These are phyloP conservation scores for Anastatus disparis DNA, from an alignment of 1,140 invertebrate species.

Conservation along the genomic window DNA sequence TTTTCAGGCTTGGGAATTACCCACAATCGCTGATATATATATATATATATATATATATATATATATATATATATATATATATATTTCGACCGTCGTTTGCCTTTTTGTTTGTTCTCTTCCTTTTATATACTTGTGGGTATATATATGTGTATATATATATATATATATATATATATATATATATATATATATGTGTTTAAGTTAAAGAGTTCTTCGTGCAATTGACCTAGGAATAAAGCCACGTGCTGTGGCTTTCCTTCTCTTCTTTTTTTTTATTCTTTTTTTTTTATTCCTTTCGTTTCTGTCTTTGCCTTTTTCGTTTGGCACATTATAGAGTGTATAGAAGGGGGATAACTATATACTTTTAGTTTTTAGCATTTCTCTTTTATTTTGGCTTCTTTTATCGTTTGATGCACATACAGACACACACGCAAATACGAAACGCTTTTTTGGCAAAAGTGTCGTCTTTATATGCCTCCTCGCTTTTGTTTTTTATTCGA, in stretches of 20 bases:
- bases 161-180: too few relatives aligned
- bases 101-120: slow-evolving; percentile 20
- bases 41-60: too few relatives aligned
- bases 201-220: slow-evolving; percentile 24
- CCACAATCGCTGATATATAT: too few relatives aligned
- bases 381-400: not conserved
- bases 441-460: too few relatives aligned
- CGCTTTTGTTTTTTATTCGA: too few relatives aligned
- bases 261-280: not conserved
- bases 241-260: slow-evolving; percentile 39
- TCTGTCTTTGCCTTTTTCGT: slow-evolving; percentile 14
- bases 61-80: too few relatives aligned
- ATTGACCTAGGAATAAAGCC: slow-evolving; percentile 46
- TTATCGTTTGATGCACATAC: not conserved
- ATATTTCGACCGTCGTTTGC: not conserved
- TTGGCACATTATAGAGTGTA: not conserved
- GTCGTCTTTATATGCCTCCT: too few relatives aligned
- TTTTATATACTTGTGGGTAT: not conserved
- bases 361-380: not conserved
- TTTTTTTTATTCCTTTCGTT: not conserved
- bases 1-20: slow-evolving; percentile 15
- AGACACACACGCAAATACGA: too few relatives aligned
- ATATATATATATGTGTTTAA: too few relatives aligned
- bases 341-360: not conserved
- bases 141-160: not conserved